Evolutionary conservation across 2,888 invertebrate genomes (phyloP).

Genomic region (Sympetrum striolatum): DNA sequence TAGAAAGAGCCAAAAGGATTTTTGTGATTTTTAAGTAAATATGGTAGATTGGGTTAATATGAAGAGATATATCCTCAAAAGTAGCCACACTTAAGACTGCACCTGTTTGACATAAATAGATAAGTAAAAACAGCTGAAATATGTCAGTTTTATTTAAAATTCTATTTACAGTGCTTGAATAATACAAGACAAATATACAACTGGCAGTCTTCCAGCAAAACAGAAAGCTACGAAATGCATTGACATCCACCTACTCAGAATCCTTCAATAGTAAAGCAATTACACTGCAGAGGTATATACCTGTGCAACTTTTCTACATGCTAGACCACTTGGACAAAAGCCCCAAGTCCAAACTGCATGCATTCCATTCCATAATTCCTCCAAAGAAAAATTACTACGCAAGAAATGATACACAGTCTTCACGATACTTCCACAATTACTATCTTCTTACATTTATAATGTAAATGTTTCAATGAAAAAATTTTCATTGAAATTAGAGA

Average conservation of each 20-base stretch:
- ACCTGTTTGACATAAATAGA: no score
- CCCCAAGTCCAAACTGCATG: not conserved
- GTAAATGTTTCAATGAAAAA: not conserved
- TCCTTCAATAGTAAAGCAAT: not conserved
- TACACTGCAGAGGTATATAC: not conserved
- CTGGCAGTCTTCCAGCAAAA: slow-evolving; percentile 6
- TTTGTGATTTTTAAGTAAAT: no score
- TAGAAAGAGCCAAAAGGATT: no score
- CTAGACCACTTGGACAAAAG: not conserved
- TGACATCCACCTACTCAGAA: not conserved
- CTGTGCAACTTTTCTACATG: not conserved
- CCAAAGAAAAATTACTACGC: not conserved
- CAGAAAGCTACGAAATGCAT: slow-evolving; percentile 27
- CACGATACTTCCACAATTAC: not conserved
- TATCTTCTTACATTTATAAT: not conserved
- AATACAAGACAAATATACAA: slow-evolving; percentile 20
- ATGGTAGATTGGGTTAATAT: no score
- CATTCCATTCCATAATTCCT: not conserved
- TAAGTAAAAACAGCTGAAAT: not conserved
- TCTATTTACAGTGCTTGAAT: slow-evolving; percentile 37
- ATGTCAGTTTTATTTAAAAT: slow-evolving; percentile 32
- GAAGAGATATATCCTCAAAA: no score
- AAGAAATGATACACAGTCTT: not conserved
- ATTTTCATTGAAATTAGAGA: not conserved
- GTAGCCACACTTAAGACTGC: no score